Evolutionary conservation across 2,113 vertebrate genomes (phyloP).

Genomic region (Spizaetus ornatus): DNA sequence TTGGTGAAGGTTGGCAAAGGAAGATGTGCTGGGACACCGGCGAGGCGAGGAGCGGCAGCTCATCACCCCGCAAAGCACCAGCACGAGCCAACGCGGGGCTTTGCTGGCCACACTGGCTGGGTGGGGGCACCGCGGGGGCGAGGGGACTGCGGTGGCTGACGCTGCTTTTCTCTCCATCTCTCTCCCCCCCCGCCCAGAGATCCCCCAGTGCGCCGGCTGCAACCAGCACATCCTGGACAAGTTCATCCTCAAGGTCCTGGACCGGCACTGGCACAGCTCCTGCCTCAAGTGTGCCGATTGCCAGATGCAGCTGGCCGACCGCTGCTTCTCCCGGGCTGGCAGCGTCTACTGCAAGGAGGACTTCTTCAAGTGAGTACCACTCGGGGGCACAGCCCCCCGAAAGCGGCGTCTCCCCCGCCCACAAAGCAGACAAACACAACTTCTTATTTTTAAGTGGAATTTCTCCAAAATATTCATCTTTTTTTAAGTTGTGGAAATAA

Average conservation of each 20-base stretch:
- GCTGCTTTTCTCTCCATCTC: background rate
- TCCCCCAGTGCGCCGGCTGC: slow-evolving; percentile 96
- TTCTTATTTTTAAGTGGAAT: rapidly evolving
- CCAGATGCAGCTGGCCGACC: slow-evolving; percentile 91
- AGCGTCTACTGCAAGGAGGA: slow-evolving; percentile 99
- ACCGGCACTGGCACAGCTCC: slow-evolving; percentile 97
- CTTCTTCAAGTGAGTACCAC: slow-evolving; percentile 94
- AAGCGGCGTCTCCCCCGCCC: rapidly evolving
- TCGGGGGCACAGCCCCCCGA: background rate
- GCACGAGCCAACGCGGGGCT: rapidly evolving
- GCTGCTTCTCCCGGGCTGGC: slow-evolving; percentile 93
- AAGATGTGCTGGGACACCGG: rapidly evolving
- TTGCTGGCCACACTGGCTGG: rapidly evolving
- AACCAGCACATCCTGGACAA: slow-evolving; percentile 98
- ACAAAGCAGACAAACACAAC: rapidly evolving
- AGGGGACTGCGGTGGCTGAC: background rate
- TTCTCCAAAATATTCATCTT: background rate
- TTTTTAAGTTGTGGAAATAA: background rate
- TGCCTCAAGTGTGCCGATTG: slow-evolving; percentile 98
- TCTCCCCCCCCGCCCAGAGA: slow-evolving; percentile 74
- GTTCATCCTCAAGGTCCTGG: slow-evolving; percentile 98
- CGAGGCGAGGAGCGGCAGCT: rapidly evolving
- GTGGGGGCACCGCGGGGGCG: background rate
- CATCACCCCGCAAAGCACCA: background rate
- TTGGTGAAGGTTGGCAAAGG: background rate